Conservation (phyloP, 2,888 invertebrate species). For the Pristionchus exspectatus region DNA sequence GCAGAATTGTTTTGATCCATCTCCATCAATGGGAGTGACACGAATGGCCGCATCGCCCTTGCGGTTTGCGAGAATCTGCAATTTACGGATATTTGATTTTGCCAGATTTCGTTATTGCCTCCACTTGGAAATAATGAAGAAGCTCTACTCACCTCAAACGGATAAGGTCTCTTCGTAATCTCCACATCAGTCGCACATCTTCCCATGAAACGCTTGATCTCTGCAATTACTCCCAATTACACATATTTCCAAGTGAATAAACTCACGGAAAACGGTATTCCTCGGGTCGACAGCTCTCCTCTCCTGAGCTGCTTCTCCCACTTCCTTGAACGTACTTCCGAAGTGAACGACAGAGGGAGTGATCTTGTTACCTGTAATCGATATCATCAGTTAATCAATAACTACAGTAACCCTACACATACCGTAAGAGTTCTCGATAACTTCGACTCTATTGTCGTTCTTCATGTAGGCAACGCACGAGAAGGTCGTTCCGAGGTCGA, state of each 20-base stretch:
- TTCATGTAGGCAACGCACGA: conserved; percentile 80
- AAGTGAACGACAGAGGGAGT: conserved; percentile 1
- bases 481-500: conserved; percentile 79
- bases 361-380: conserved; percentile 5
- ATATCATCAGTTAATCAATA: not conserved
- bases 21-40: conserved; percentile 2
- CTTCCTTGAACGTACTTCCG: not conserved
- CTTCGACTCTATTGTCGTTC: conserved; percentile 81
- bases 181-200: not conserved
- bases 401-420: too few relatives aligned
- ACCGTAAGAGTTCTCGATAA: conserved; percentile 82
- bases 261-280: conserved; percentile 32
- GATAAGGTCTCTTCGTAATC: conserved; percentile 27
- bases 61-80: not conserved
- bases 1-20: not conserved
- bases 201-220: conserved; percentile 41
- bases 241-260: not conserved
- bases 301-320: not conserved
- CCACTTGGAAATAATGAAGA: not conserved
- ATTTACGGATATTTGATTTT: not conserved
- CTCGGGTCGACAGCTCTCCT: not conserved
- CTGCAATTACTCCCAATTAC: not conserved
- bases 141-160: conserved; percentile 19
- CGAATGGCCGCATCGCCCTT: conserved; percentile 11
- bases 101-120: not conserved